A percentile compares a stretch with the other conserved stretches of the same genome.
Conservation (phyloP, 2,797 vertebrate species). For the Notoglanidium macrostoma region DNA sequence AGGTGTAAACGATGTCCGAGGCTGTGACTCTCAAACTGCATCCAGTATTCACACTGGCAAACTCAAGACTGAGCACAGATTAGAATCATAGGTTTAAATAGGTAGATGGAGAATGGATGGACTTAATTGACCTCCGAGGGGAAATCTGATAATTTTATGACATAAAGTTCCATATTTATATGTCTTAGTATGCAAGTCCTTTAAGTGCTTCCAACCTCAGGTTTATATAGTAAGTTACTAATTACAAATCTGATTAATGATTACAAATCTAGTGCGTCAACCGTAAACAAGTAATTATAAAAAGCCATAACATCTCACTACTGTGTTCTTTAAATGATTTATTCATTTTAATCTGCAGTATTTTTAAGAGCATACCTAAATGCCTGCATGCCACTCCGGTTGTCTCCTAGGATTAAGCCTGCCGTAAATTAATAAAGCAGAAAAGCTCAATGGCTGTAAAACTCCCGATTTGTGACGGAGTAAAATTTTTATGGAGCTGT, state of each 20-base stretch:
- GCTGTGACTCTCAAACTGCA: not conserved
- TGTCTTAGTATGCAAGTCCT: not conserved
- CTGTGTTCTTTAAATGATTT: slow-evolving; percentile 13
- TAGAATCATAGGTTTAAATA: not conserved
- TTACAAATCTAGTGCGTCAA: not conserved
- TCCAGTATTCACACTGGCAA: not conserved
- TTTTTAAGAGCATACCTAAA: slow-evolving; percentile 9
- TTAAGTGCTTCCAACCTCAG: not conserved
- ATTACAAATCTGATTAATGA: not conserved
- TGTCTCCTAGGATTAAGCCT: slow-evolving; percentile 61
- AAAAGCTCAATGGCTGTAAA: slow-evolving; percentile 31
- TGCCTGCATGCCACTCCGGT: slow-evolving; percentile 37
- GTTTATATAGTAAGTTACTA: not conserved
- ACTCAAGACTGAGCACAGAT: not conserved
- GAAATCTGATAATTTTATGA: not conserved
- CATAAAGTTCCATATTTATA: slow-evolving; percentile 1
- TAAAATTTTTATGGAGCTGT: slow-evolving; percentile 42
- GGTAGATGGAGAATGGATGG: not conserved
- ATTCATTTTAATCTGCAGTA: slow-evolving; percentile 27
- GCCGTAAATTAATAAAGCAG: slow-evolving; percentile 44
- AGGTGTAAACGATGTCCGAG: not conserved
- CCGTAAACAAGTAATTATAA: slow-evolving; percentile 6
- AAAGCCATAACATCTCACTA: not conserved
- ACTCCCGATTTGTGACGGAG: slow-evolving; percentile 40
- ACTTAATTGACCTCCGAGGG: not conserved